These are phyloP conservation scores for Drosophila anomelani DNA, from an alignment of 2,888 invertebrate species.

Conservation along the genomic window DNA sequence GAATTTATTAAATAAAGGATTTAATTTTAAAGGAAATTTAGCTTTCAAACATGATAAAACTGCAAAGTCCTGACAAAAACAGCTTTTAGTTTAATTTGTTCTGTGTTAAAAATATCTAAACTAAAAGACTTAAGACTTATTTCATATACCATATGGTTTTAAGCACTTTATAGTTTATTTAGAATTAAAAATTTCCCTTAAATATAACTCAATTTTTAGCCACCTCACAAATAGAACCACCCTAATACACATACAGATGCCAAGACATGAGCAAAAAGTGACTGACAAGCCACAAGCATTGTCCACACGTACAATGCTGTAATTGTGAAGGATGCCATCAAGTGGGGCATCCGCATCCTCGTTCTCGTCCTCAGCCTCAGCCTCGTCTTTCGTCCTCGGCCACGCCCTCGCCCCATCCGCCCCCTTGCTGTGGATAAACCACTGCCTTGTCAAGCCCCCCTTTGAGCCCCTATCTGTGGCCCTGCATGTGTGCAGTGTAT, in stretches of 20 bases:
- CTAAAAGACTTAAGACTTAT: no score
- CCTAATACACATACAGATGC: conserved; percentile 22
- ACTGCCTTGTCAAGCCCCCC: conserved; percentile 22
- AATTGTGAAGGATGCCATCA: conserved; percentile 80
- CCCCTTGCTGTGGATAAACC: conserved; percentile 31
- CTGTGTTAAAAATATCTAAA: no score
- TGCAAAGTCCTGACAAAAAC: no score
- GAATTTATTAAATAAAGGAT: background rate
- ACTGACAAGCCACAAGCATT: conserved; percentile 78
- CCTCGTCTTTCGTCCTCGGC: background rate
- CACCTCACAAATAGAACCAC: background rate
- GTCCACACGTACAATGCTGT: conserved; percentile 75
- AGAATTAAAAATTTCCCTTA: background rate
- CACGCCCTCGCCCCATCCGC: conserved; percentile 1
- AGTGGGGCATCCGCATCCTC: conserved; percentile 60
- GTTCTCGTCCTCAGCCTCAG: conserved; percentile 12
- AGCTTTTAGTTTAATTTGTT: background rate
- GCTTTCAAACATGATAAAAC: no score
- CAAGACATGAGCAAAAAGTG: conserved; percentile 49
- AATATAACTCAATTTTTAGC: background rate
- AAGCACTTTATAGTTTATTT: no score
- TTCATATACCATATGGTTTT: background rate
- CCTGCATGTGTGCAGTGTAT: conserved; percentile 54
- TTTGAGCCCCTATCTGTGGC: conserved; percentile 19
- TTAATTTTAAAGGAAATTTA: background rate